Conservation (phyloP, 2,888 invertebrate species). For the Malachius bipustulatus region DNA sequence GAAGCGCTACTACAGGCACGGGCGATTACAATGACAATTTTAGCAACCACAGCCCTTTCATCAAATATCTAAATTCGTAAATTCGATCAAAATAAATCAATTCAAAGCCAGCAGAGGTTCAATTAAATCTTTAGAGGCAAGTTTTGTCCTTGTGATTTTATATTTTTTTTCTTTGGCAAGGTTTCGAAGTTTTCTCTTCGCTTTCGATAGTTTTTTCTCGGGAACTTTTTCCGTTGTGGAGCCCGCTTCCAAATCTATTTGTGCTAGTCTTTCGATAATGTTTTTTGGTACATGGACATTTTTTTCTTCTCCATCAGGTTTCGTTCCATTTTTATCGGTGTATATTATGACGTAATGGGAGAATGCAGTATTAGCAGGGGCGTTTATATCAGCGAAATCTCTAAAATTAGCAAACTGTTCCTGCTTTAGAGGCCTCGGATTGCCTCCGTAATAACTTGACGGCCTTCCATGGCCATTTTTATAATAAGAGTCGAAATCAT, state of each 20-base stretch:
- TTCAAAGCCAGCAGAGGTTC: background rate
- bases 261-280: conserved; percentile 67
- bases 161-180: conserved; percentile 43
- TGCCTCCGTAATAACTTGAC: conserved; percentile 45
- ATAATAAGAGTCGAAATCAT: conserved; percentile 46
- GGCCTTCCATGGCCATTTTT: conserved; percentile 64
- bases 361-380: conserved; percentile 68
- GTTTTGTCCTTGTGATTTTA: conserved; percentile 36
- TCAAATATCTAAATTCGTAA: too few species aligned
- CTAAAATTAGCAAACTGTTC: conserved; percentile 84
- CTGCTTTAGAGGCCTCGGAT: conserved; percentile 63
- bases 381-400: conserved; percentile 82
- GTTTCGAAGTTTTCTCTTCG: conserved; percentile 52
- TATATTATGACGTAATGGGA: conserved; percentile 77
- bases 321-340: conserved; percentile 65
- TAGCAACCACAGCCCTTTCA: too few species aligned
- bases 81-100: conserved; percentile 1
- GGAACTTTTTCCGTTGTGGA: conserved; percentile 19
- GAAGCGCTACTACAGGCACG: too few species aligned
- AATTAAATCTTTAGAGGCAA: background rate
- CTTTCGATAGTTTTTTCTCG: conserved; percentile 44
- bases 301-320: conserved; percentile 38
- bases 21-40: too few species aligned
- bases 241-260: conserved; percentile 49
- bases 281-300: conserved; percentile 55